phyloP scores from a whole-genome alignment of 2,888 invertebrate species.

The Xestia sexstrigata region DNA sequence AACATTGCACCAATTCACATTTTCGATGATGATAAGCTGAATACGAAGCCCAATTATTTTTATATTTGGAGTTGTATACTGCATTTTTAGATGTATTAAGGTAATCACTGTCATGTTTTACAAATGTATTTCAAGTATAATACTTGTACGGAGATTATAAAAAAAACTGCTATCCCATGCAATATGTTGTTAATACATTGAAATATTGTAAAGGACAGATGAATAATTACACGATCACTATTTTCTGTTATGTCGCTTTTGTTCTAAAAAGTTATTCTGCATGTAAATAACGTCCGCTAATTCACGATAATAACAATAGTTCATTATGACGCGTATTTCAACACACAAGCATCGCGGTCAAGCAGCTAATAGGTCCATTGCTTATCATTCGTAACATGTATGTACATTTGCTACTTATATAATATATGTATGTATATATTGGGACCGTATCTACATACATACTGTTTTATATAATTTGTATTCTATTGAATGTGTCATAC shows the following conservation, averaged over 20 bases:
- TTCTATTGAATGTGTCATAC: slow-evolving; percentile 33
- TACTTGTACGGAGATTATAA: not conserved
- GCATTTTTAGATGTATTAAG: not conserved
- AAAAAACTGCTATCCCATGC: not conserved
- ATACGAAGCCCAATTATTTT: not conserved
- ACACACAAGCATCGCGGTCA: slow-evolving; percentile 38
- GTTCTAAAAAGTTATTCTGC: not conserved
- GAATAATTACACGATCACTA: not conserved
- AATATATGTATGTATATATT: not conserved
- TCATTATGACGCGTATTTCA: slow-evolving; percentile 22
- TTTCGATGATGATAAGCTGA: not conserved
- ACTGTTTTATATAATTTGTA: slow-evolving; percentile 2
- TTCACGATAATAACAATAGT: slow-evolving; percentile 30
- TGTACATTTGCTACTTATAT: not conserved
- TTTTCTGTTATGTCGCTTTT: not conserved
- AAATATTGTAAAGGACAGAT: not conserved
- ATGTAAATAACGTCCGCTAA: not conserved
- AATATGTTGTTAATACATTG: not conserved
- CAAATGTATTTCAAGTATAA: not conserved
- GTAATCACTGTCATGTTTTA: not conserved
- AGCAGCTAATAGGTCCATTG: slow-evolving; percentile 18
- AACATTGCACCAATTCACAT: not conserved
- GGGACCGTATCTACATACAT: slow-evolving; percentile 6
- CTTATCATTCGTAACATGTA: slow-evolving; percentile 44
- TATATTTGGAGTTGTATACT: not conserved